These are phyloP conservation scores for Manduca sexta DNA, from an alignment of 1,140 invertebrate species.

Conservation along the genomic window DNA sequence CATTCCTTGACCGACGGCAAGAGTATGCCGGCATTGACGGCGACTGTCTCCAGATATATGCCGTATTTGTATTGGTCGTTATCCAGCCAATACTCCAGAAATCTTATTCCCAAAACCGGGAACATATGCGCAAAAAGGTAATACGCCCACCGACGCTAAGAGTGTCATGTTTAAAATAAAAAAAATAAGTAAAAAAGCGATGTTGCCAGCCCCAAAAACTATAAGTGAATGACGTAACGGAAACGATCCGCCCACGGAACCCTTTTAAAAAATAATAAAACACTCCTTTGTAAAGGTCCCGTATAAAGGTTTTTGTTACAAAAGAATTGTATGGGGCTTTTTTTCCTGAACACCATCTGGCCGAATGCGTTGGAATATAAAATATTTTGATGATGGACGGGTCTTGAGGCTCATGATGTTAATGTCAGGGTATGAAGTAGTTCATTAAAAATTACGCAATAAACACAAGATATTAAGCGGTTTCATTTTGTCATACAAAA, in stretches of 20 bases:
- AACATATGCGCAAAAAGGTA: conserved; percentile 7
- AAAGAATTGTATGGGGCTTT: conserved; percentile 7
- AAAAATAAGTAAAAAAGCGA: conserved; percentile 13
- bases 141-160: conserved; percentile 1
- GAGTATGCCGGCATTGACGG: too few species aligned
- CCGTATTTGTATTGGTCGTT: too few species aligned
- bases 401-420: too few species aligned
- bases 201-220: conserved; percentile 9
- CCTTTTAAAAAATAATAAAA: conserved; percentile 21
- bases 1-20: too few species aligned
- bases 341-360: conserved; percentile 9
- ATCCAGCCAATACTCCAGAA: too few species aligned
- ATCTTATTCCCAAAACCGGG: too few species aligned
- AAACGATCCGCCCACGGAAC: conserved; percentile 14
- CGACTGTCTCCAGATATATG: too few species aligned
- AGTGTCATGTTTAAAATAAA: conserved; percentile 10
- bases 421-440: too few species aligned
- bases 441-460: too few species aligned
- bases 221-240: conserved; percentile 9
- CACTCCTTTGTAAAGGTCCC: conserved; percentile 4
- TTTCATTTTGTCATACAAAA: too few species aligned
- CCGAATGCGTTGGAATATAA: background rate
- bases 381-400: background rate
- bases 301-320: conserved; percentile 10
- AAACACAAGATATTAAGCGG: too few species aligned